These are phyloP conservation scores for Haemorhous mexicanus DNA, from an alignment of 2,113 vertebrate species.

Conservation along the genomic window DNA sequence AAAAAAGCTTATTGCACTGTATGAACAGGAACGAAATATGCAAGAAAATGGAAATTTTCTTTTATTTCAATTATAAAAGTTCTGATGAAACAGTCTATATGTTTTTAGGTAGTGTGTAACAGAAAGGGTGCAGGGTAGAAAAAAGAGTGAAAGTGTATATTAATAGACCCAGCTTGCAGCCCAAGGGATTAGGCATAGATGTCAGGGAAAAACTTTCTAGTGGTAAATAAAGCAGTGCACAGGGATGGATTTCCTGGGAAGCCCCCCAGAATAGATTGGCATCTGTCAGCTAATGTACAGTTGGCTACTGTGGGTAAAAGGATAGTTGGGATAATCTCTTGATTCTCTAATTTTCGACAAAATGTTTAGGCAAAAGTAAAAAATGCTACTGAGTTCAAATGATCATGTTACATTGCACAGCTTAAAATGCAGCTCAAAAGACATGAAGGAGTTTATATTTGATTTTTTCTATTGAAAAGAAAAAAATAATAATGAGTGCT, in stretches of 20 bases:
- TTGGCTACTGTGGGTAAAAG: not conserved
- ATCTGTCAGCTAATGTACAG: not conserved
- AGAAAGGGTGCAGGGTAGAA: not conserved
- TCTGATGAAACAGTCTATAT: not conserved
- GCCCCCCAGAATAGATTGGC: not conserved
- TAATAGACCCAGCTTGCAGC: not conserved
- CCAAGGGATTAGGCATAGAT: not conserved
- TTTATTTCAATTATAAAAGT: not conserved
- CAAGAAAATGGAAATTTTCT: not conserved
- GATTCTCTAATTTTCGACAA: not conserved
- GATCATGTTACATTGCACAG: not conserved
- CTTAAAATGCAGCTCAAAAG: not conserved
- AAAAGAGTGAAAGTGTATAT: not conserved
- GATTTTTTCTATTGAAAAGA: not conserved
- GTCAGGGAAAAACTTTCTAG: not conserved
- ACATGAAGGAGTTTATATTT: not conserved
- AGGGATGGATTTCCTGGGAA: conserved; percentile 12
- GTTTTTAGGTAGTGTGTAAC: not conserved
- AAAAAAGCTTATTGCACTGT: not conserved
- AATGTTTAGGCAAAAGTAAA: not conserved
- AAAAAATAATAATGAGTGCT: not conserved
- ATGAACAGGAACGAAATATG: not conserved
- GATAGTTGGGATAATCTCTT: not conserved
- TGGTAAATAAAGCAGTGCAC: not conserved
- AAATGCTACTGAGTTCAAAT: not conserved